Evolutionary conservation across 2,113 vertebrate genomes (phyloP).

Genomic region (Nycticorax nycticorax): DNA sequence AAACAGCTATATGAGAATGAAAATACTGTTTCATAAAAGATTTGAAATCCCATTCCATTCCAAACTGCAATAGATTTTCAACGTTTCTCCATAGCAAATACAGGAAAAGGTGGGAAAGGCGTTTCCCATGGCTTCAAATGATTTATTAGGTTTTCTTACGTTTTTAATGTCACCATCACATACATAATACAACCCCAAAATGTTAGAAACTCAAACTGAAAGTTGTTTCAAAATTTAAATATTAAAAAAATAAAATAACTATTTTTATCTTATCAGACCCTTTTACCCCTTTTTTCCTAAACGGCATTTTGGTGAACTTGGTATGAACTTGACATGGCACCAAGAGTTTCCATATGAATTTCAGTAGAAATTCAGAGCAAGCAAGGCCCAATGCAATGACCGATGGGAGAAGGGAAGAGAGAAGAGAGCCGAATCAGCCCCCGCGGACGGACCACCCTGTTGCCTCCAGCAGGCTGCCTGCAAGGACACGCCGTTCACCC

Average conservation of each 20-base stretch:
- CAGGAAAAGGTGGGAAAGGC: neutral
- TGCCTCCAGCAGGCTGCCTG: neutral
- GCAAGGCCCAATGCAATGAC: neutral
- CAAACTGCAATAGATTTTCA: neutral
- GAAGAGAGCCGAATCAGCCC: neutral
- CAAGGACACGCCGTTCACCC: accelerated
- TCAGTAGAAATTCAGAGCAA: neutral
- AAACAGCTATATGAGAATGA: neutral
- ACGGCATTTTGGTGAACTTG: neutral
- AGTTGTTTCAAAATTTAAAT: neutral
- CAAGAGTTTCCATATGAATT: neutral
- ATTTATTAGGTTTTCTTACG: neutral
- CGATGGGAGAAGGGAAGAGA: neutral
- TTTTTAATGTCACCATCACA: neutral
- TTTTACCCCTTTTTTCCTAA: neutral
- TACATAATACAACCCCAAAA: neutral
- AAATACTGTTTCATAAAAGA: neutral
- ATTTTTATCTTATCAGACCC: neutral
- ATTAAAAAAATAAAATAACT: neutral
- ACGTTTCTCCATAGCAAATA: neutral
- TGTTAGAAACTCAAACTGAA: neutral
- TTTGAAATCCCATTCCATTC: neutral
- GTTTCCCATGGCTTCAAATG: neutral
- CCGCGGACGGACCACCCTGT: accelerated
- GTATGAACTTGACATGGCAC: neutral